These are phyloP conservation scores for Hybos culiciformis DNA, from an alignment of 2,888 invertebrate genomes.

Conservation along the genomic window DNA sequence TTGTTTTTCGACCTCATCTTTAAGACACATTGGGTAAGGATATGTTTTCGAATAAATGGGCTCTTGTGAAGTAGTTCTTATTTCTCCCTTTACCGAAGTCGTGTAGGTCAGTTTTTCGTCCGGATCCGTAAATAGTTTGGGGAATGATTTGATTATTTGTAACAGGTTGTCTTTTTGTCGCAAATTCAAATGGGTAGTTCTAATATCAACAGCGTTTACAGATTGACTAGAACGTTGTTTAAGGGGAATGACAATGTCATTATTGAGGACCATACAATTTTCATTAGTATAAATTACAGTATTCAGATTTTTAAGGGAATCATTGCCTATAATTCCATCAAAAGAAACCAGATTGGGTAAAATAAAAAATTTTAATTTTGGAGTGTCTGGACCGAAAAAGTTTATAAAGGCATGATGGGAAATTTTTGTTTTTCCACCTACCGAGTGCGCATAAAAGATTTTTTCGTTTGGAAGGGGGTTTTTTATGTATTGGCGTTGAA, in stretches of 20 bases:
- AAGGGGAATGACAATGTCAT: conserved; percentile 1
- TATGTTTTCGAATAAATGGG: conserved; percentile 10
- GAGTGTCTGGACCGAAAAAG: not conserved
- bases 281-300: conserved; percentile 4
- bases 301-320: conserved; percentile 1
- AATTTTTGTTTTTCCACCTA: not conserved
- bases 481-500: conserved; percentile 2
- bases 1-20: conserved; percentile 9
- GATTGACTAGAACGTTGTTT: conserved; percentile 4
- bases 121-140: conserved; percentile 1
- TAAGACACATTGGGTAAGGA: conserved; percentile 8
- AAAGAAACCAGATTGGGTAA: conserved; percentile 2
- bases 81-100: conserved; percentile 11
- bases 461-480: conserved; percentile 5
- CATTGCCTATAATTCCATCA: conserved; percentile 8
- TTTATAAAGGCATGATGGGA: not conserved
- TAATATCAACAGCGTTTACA: not conserved
- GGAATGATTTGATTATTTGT: not conserved
- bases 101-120: conserved; percentile 8
- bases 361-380: conserved; percentile 9
- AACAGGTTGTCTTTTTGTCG: not conserved
- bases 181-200: conserved; percentile 1
- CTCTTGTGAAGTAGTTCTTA: conserved; percentile 7
- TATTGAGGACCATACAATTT: conserved; percentile 3
- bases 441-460: not conserved